Base-by-base conservation (phyloP, 2,113 vertebrate species). In the Misgurnus anguillicaudatus region DNA sequence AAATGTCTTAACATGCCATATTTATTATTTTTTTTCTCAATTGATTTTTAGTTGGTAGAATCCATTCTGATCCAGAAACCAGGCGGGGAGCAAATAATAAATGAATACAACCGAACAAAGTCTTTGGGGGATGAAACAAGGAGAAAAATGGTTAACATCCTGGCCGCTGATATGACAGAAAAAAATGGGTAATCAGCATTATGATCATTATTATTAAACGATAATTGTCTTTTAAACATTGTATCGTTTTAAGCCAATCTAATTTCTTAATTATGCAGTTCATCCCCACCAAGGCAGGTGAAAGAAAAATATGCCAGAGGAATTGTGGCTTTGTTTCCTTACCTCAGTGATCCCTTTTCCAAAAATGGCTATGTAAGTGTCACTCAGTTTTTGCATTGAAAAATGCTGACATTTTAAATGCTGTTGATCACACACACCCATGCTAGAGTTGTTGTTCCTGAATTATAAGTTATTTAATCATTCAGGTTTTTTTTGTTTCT, bases 281-380 rank as follows among this genome's bases (percentile, higher is more conserved):
- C 16, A 11, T 76, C 21, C 51, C 60, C 61, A 6, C 9, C 45
- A 17, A 66, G 79, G 65, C 79, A 82, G 39, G 61, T 86, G 60
- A 85, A 79, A 75, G 55, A 80, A 71, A 82, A 19, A 66, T 85
- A 87, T 45, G 79, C 83, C 38, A 58, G 81, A 80, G 83, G 83
- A 74, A 85, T 81, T 58, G 85, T 85, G 69, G 69, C 16, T 39
- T 75, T 87, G 36, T 84, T 85, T 61, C 75, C 81, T 31, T 71
- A 60, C 39, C 79, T 83, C 58, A 68, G 72, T 64, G 76, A 84
- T 36, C 80, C 79, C 16, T 83, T 55, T 19, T 73, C 80, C 4
- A 79, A 61, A 60, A 84, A 36, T 13, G 65, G 74, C 3, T 83
- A 78, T 68, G 84, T 80, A 9, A 83, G 79, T 84, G 6, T 9